Evolutionary conservation across 1,140 invertebrate genomes (phyloP), one percentile per base, ranked within the genome.

Genomic region (Drosophila nigromelanica): DNA sequence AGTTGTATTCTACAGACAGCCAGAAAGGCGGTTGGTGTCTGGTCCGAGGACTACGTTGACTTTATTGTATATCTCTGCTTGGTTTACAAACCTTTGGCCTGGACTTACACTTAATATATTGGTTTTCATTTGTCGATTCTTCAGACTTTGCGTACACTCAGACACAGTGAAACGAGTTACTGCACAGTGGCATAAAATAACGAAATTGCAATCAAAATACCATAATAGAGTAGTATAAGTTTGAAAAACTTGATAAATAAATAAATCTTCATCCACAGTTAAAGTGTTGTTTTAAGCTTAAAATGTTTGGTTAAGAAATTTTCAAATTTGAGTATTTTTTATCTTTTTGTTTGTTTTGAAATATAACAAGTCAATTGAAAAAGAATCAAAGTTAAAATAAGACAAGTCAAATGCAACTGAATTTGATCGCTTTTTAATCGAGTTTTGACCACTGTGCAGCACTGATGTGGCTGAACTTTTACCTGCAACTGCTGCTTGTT

Each of bases 41-140:
- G 54, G 68, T 76, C 73, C 55, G 56, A 72, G 39, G 51, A 33
- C 60, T 64, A 64, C 35, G 51, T 72, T 59, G 30, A 52, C 52
- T 63, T 58, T 54, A 54, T 59, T 10, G n/a, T 63, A 67, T 59
- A 59, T 72, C 45, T 69, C 63, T 56, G 78, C 50, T 77, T 70
- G 59, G 66, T 73, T 80, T 89, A 89, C 85, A 89, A 89, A 89
- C 85, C 85, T 89, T 89, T 89, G 45, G 73, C 30, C 66, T 63
- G 62, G 61, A 61, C 78, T 72, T 45, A 73, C 61, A 74, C 47
- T 52, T 74, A 14, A 60, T 56, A 63, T 48, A 69, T 61, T 66
- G 40, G 40, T 35, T 45, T 42, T 73, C 69, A 43, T 73, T 18
- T 59, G 70, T 40, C 43, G 24, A 37, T 30, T 27, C 47, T 52